These are phyloP conservation scores for Hydraecia micacea DNA, from an alignment of 2,888 invertebrate genomes.

Conservation along the genomic window DNA sequence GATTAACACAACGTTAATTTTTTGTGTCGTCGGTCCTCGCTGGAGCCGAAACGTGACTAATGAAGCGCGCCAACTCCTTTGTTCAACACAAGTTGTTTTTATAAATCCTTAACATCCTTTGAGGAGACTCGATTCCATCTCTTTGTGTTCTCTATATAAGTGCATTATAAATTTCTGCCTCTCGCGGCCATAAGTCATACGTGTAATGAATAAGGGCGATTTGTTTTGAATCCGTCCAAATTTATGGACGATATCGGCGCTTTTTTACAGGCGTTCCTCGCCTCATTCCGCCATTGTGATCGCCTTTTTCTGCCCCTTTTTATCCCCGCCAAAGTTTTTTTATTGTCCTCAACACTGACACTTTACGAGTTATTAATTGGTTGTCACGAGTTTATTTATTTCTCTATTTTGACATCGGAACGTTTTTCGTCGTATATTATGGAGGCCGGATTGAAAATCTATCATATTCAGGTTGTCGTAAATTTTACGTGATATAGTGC, in stretches of 20 bases:
- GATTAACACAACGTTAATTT: constrained; percentile 69
- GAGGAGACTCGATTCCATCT: constrained; percentile 73
- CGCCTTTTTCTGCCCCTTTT: constrained; percentile 88
- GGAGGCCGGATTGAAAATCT: constrained; percentile 89
- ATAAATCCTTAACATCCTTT: constrained; percentile 74
- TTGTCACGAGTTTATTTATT: constrained; percentile 90
- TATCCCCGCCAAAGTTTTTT: constrained; percentile 83
- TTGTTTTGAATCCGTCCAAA: constrained; percentile 90
- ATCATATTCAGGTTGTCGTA: constrained; percentile 90
- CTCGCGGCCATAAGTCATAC: constrained; percentile 88
- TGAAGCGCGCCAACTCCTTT: constrained; percentile 81
- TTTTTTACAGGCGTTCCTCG: constrained; percentile 89
- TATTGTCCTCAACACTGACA: constrained; percentile 88
- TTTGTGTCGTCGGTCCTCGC: constrained; percentile 73
- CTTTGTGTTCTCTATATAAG: constrained; percentile 85
- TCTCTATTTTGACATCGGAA: constrained; percentile 89
- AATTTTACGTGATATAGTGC: constrained; percentile 89
- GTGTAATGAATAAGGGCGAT: constrained; percentile 91
- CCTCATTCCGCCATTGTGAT: constrained; percentile 87
- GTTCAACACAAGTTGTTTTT: constrained; percentile 79
- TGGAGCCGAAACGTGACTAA: constrained; percentile 84
- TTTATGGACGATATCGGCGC: constrained; percentile 88
- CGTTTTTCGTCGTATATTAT: constrained; percentile 88
- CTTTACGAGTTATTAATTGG: constrained; percentile 91
- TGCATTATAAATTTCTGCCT: constrained; percentile 85